Evolutionary conservation across 2,113 vertebrate species (phyloP).

Genomic region (Anser cygnoides): DNA sequence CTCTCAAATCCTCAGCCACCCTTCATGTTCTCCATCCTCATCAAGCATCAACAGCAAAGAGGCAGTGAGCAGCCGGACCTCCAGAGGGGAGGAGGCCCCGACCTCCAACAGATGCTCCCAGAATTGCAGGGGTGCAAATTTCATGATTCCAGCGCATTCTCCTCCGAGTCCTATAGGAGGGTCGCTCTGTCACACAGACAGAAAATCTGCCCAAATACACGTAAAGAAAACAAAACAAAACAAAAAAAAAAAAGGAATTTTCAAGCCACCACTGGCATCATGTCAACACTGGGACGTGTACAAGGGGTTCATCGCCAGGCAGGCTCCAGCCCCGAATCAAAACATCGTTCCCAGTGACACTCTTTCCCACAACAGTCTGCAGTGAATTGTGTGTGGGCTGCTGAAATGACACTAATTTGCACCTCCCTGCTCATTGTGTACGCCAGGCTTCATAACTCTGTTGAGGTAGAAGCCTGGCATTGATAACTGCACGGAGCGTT

Average conservation of each 20-base stretch:
- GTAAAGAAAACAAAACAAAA: not conserved
- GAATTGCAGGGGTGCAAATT: not conserved
- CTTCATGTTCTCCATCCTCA: not conserved
- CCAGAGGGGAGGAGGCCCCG: not conserved
- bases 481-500: not conserved
- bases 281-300: not conserved
- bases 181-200: not conserved
- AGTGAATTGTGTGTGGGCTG: not conserved
- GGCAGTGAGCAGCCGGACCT: not conserved
- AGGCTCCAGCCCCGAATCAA: not conserved
- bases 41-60: not conserved
- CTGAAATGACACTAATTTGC: not conserved
- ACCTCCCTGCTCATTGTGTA: not conserved
- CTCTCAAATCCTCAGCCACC: not conserved
- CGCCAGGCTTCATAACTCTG: not conserved
- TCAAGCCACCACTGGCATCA: not conserved
- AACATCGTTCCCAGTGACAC: not conserved
- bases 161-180: too few species aligned
- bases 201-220: not conserved
- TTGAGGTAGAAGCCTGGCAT: not conserved
- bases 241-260: not conserved
- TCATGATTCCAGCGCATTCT: accelerated
- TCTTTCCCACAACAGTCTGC: not conserved
- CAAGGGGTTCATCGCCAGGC: accelerated
- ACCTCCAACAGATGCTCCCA: not conserved